Evolutionary conservation across 1,140 invertebrate genomes (phyloP).

Genomic region (Dinothrombium tinctorium): DNA sequence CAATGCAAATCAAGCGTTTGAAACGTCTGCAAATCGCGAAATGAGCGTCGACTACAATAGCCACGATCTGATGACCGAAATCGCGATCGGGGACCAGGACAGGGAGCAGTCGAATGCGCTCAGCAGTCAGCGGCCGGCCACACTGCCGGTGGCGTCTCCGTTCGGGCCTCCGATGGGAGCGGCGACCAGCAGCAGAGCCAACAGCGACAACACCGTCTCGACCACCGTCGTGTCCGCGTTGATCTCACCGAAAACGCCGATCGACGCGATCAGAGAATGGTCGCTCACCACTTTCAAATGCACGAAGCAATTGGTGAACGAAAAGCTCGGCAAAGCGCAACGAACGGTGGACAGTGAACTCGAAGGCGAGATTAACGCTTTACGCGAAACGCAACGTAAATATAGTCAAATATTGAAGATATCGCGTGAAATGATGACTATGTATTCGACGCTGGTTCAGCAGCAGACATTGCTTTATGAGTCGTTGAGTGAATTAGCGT

Average conservation of each 20-base stretch:
- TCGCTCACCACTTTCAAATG: slow-evolving; percentile 91
- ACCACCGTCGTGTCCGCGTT: neutral
- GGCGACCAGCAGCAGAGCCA: neutral
- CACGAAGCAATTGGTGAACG: slow-evolving; percentile 77
- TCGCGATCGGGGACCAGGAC: neutral
- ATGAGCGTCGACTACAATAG: too few relatives aligned
- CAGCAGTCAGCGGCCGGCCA: neutral
- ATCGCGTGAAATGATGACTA: slow-evolving; percentile 29
- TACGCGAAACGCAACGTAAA: slow-evolving; percentile 79
- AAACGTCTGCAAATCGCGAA: too few relatives aligned
- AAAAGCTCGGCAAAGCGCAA: slow-evolving; percentile 57
- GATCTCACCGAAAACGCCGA: slow-evolving; percentile 17
- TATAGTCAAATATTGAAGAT: slow-evolving; percentile 67
- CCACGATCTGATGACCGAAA: slow-evolving; percentile 1
- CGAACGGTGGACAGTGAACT: slow-evolving; percentile 68
- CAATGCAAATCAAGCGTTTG: too few relatives aligned
- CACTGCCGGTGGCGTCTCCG: neutral
- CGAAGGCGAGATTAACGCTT: slow-evolving; percentile 68
- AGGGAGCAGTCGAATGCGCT: too few relatives aligned
- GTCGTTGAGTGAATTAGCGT: slow-evolving; percentile 8
- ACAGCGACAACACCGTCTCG: neutral
- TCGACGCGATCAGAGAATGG: slow-evolving; percentile 81
- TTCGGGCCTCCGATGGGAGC: slow-evolving; percentile 2
- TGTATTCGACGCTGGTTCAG: slow-evolving; percentile 8
- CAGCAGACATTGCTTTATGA: slow-evolving; percentile 8